These are phyloP conservation scores for Pyralis farinalis DNA, from an alignment of 2,888 invertebrate genomes.

Conservation along the genomic window DNA sequence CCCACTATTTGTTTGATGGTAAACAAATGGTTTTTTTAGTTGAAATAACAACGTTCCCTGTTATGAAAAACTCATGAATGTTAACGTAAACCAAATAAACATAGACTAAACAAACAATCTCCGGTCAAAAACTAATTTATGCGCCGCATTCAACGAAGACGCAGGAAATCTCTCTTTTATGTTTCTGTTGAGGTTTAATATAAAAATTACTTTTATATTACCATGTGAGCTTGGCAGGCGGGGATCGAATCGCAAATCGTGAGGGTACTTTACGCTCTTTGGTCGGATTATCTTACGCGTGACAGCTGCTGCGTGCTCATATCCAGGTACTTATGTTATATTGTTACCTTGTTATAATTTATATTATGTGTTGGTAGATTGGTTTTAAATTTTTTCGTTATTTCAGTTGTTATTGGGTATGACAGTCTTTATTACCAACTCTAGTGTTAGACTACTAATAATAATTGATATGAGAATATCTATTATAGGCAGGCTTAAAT, in stretches of 20 bases:
- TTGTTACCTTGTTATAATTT: slow-evolving; percentile 5
- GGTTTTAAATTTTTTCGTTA: no score
- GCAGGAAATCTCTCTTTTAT: slow-evolving; percentile 66
- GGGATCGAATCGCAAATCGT: slow-evolving; percentile 55
- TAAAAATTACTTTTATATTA: slow-evolving; percentile 76
- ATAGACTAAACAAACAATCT: slow-evolving; percentile 69
- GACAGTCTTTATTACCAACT: no score
- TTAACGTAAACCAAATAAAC: slow-evolving; percentile 61
- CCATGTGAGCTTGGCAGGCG: slow-evolving; percentile 61
- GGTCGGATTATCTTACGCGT: slow-evolving; percentile 69
- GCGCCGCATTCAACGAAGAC: slow-evolving; percentile 61
- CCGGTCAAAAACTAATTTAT: slow-evolving; percentile 76
- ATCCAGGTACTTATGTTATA: slow-evolving; percentile 43
- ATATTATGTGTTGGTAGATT: no score
- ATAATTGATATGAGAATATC: no score
- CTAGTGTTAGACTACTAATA: no score
- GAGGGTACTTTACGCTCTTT: slow-evolving; percentile 50
- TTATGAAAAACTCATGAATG: slow-evolving; percentile 66
- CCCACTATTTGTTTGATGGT: slow-evolving; percentile 20
- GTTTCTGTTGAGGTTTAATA: slow-evolving; percentile 75
- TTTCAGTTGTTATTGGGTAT: no score
- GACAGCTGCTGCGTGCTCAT: slow-evolving; percentile 57
- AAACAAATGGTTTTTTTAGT: slow-evolving; percentile 20
- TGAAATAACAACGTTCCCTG: slow-evolving; percentile 9
- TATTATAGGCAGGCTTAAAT: no score